These are phyloP conservation scores for Pyrgus malvae DNA, from an alignment of 2,888 invertebrate genomes.

Conservation along the genomic window DNA sequence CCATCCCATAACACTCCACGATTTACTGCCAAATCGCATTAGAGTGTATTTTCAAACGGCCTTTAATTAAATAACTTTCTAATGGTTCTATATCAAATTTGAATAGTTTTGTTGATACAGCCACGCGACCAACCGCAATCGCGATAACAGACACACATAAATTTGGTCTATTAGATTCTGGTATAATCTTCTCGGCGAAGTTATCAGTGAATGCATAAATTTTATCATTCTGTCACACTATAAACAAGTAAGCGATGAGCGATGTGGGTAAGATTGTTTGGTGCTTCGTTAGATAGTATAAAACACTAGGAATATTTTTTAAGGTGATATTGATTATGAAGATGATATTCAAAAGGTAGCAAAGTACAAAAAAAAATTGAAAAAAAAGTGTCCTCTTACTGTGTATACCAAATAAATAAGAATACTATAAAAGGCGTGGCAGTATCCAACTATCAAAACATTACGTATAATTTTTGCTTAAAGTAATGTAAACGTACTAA, in stretches of 20 bases:
- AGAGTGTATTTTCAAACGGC: not conserved
- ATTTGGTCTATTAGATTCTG: conserved; percentile 66
- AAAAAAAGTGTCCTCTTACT: too few relatives aligned
- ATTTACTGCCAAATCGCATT: not conserved
- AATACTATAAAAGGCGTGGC: too few relatives aligned
- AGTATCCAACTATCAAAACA: too few relatives aligned
- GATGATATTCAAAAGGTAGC: too few relatives aligned
- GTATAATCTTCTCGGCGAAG: conserved; percentile 57
- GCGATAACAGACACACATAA: conserved; percentile 65
- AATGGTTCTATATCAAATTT: conserved; percentile 60
- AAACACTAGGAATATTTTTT: too few relatives aligned
- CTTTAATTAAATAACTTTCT: conserved; percentile 45
- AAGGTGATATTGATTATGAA: too few relatives aligned
- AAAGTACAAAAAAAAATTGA: too few relatives aligned
- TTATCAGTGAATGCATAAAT: conserved; percentile 48
- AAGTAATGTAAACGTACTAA: too few relatives aligned
- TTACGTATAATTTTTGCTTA: too few relatives aligned
- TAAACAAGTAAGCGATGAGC: not conserved
- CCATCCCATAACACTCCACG: conserved; percentile 4
- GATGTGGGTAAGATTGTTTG: not conserved
- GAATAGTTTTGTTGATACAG: conserved; percentile 55
- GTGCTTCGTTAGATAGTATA: too few relatives aligned
- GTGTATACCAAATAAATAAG: too few relatives aligned
- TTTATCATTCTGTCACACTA: conserved; percentile 2
- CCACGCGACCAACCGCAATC: conserved; percentile 63